Conservation (phyloP, 2,888 invertebrate genomes). For the Ecdyonurus torrentis region DNA sequence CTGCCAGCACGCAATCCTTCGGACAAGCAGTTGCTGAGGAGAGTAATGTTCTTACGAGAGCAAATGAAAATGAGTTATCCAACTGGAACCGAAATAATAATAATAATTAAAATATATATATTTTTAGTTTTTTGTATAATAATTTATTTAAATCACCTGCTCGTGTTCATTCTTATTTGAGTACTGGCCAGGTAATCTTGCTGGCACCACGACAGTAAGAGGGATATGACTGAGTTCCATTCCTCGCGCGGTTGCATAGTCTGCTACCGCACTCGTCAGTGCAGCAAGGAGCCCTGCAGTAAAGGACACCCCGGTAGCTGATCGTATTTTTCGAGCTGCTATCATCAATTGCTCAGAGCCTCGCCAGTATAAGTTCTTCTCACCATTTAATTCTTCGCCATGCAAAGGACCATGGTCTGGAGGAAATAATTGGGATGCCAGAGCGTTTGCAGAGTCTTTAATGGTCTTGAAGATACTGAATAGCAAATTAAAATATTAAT, state of each 20-base stretch:
- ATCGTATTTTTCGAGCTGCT: neutral
- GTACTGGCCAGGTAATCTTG: constrained; percentile 17
- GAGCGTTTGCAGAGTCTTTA: neutral
- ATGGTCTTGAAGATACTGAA: neutral
- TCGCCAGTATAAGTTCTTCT: constrained; percentile 28
- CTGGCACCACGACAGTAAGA: constrained; percentile 22
- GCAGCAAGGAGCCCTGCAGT: constrained; percentile 31
- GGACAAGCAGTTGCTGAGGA: neutral
- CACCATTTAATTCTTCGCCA: constrained; percentile 27
- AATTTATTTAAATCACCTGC: neutral
- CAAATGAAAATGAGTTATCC: neutral
- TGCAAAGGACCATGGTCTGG: constrained; percentile 25
- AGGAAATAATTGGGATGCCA: constrained; percentile 16
- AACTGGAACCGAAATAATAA: neutral
- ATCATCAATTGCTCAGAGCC: neutral
- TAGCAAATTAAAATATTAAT: too few species aligned
- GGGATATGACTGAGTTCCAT: constrained; percentile 16
- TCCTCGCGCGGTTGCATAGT: constrained; percentile 22
- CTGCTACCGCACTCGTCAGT: constrained; percentile 30
- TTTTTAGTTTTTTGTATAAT: neutral
- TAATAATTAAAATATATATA: neutral
- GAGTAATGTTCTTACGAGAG: neutral
- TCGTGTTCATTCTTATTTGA: too few species aligned
- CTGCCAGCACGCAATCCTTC: neutral
- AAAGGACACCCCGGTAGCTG: constrained; percentile 19